Evolutionary conservation across 2,797 vertebrate genomes (phyloP).

Genomic region (Acipenser ruthenus): DNA sequence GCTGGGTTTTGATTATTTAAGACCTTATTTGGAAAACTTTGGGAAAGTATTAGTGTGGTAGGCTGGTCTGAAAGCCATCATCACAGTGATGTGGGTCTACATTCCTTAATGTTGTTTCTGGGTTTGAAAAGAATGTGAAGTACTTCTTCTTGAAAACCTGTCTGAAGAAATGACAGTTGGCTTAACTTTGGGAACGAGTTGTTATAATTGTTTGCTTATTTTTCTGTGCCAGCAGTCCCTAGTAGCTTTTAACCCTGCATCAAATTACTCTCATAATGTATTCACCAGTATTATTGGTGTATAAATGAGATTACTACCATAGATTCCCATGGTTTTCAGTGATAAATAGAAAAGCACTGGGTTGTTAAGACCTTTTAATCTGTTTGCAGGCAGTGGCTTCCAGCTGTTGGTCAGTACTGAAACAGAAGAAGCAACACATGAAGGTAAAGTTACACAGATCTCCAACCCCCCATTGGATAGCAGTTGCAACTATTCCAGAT

Average conservation of each 20-base stretch:
- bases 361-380: neutral
- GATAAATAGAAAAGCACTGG: neutral
- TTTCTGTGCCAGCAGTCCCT: neutral
- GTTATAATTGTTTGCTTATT: slow-evolving; percentile 1
- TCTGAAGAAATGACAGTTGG: neutral
- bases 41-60: neutral
- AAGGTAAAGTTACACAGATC: slow-evolving; percentile 59
- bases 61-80: neutral
- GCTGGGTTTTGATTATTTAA: slow-evolving; percentile 5
- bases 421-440: slow-evolving; percentile 88
- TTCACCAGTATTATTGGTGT: too few relatives aligned
- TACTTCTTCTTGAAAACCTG: slow-evolving; percentile 6
- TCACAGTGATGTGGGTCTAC: slow-evolving; percentile 3
- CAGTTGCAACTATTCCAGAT: too few relatives aligned
- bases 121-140: slow-evolving; percentile 4
- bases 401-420: slow-evolving; percentile 93
- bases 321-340: too few relatives aligned
- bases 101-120: slow-evolving; percentile 5
- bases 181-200: neutral
- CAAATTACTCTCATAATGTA: too few relatives aligned
- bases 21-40: slow-evolving; percentile 13
- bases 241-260: too few relatives aligned
- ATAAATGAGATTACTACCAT: too few relatives aligned
- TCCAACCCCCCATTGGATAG: too few relatives aligned
- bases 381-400: slow-evolving; percentile 82